A percentile compares a stretch with the other conserved stretches of the same genome.
phyloP scores from a whole-genome alignment of 2,888 invertebrate species.

The Scaptomyza cyrtandrae region DNA sequence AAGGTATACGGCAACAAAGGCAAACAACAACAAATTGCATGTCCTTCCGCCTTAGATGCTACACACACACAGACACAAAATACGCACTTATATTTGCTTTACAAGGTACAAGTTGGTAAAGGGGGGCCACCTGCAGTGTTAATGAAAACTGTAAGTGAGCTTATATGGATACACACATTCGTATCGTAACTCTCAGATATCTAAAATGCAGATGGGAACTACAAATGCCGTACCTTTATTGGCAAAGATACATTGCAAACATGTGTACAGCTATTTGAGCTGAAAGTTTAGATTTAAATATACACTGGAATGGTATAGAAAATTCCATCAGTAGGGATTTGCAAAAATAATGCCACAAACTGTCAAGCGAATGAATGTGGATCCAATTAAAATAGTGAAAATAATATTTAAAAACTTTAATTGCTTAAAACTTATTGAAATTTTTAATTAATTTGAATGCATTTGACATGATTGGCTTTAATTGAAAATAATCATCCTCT shows the following conservation, averaged over 20 bases:
- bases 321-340: not conserved
- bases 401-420: not conserved
- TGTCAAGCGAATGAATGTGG: not conserved
- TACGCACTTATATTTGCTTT: constrained; percentile 78
- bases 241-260: constrained; percentile 4
- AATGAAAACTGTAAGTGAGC: constrained; percentile 71
- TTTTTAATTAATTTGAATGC: not conserved
- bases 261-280: constrained; percentile 18
- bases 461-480: not conserved
- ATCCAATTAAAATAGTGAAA: not conserved
- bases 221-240: constrained; percentile 45
- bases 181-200: constrained; percentile 12
- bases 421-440: not conserved
- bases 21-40: constrained; percentile 78
- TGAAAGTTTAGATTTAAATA: not conserved
- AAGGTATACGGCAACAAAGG: constrained; percentile 55
- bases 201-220: constrained; percentile 19
- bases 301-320: not conserved
- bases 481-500: not conserved
- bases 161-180: constrained; percentile 49
- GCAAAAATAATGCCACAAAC: not conserved
- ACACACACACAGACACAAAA: constrained; percentile 57
- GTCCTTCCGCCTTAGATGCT: constrained; percentile 77
- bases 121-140: constrained; percentile 46
- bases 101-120: constrained; percentile 13